A percentile compares a stretch with the other conserved stretches of the same genome.
Conservation (phyloP, 2,113 vertebrate genomes). For the Philantomba maxwellii region DNA sequence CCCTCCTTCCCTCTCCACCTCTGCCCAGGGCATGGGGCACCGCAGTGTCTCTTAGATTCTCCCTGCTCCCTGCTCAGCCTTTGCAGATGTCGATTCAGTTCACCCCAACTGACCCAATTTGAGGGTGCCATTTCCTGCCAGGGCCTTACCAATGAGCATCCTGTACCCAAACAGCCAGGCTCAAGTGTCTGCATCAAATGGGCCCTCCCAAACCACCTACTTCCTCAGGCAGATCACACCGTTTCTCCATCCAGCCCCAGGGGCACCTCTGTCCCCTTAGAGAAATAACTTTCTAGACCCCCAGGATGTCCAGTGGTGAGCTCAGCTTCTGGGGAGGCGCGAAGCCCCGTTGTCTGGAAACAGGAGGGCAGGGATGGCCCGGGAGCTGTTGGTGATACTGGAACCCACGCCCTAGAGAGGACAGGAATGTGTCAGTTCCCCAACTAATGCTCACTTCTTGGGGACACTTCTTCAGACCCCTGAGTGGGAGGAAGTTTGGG, state of each 20-base stretch:
- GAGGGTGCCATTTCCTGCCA: neutral
- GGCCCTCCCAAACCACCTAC: neutral
- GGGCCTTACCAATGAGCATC: neutral
- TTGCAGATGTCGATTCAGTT: neutral
- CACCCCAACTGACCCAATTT: neutral
- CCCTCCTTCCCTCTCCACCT: neutral
- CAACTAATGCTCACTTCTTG: rapidly evolving
- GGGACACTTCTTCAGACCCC: neutral
- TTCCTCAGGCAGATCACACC: rapidly evolving
- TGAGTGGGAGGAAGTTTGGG: rapidly evolving
- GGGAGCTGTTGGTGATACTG: rapidly evolving
- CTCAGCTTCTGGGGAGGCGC: neutral
- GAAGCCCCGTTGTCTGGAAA: rapidly evolving
- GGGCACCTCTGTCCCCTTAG: neutral
- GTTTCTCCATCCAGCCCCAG: rapidly evolving
- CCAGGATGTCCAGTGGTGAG: neutral
- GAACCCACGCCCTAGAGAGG: neutral
- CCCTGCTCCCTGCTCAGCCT: too few relatives aligned
- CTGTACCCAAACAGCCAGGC: neutral
- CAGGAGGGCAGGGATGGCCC: neutral
- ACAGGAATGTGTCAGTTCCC: rapidly evolving
- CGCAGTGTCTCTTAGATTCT: rapidly evolving
- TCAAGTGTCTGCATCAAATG: rapidly evolving
- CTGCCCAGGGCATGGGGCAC: rapidly evolving
- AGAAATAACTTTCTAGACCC: neutral